Conservation (phyloP, 2,888 invertebrate species). For the Caenorhabditis auriculariae region DNA sequence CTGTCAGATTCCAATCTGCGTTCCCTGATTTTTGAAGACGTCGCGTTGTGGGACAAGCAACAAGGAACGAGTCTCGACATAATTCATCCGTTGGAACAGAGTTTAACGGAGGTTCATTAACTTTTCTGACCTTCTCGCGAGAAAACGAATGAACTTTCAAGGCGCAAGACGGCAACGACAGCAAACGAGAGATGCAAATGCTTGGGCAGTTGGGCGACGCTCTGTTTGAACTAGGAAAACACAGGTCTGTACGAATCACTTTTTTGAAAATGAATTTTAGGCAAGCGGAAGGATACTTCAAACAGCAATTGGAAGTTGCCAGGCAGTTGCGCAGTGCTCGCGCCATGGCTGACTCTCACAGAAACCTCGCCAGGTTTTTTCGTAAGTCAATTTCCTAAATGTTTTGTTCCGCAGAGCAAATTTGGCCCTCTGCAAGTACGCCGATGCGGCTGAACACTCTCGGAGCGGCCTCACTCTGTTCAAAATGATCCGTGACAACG, state of each 20-base stretch:
- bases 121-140: no score
- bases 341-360: conserved; percentile 25
- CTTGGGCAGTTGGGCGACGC: conserved; percentile 10
- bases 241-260: background rate
- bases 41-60: conserved; percentile 1
- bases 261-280: conserved; percentile 1
- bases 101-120: conserved; percentile 20
- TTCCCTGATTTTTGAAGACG: conserved; percentile 16
- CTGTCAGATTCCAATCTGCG: conserved; percentile 15
- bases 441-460: conserved; percentile 17
- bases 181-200: conserved; percentile 13
- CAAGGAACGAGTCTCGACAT: no score
- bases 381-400: no score
- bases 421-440: background rate
- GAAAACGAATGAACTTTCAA: no score
- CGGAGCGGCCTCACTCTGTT: conserved; percentile 23
- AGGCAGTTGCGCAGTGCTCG: conserved; percentile 19
- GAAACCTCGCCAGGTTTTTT: conserved; percentile 17
- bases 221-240: background rate
- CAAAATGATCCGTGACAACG: conserved; percentile 22
- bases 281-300: conserved; percentile 17
- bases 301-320: conserved; percentile 23
- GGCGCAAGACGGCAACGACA: conserved; percentile 21
- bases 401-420: no score
- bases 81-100: conserved; percentile 11